Base-by-base conservation (phyloP, 2,888 invertebrate species). In the Gastracanthus pulcherrimus region DNA sequence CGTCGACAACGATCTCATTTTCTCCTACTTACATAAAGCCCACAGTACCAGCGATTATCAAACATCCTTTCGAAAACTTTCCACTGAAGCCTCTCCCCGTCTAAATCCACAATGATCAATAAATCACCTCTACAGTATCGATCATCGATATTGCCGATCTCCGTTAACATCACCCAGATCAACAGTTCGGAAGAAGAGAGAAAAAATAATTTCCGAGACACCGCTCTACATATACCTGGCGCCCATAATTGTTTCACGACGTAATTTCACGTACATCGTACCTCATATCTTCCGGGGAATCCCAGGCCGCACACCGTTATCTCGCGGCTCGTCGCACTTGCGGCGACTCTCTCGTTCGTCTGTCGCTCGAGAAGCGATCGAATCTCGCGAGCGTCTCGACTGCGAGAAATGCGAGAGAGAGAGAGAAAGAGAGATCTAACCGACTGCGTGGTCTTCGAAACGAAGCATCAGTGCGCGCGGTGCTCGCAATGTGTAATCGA, bases 111-210 rank as follows among this genome's bases (percentile, higher is more conserved):
- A 55, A n/a, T 23, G 55, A 55, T 55, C 55, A 26, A 55, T 55
- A 55, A 55, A 55, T 55, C 55, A 55, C 55, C 55, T 55, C 51
- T 51, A 16, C 41, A 23, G 55, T 55, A 55, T 55, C 55, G 55
- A 55, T 55, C 55, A 26, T 26, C 55, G 55, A 55, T 55, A 55
- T n/a, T n/a, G 55, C 23, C 23, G 26, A 55, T 55, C 55, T 55
- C 11, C 26, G 55, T 23, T 55, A n/a, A 26, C 9, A 9, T 55
- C 55, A 9, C 23, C 51, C 19, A 11, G 55, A 55, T 19, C 23
- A 51, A 51, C 23, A 51, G 51, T 51, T 51, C 7, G 5, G 6
- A 51, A 23, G n/a, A n/a, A n/a, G n/a, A n/a, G 7, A 11, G 6
- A 55, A 26, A 55, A 55, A 55, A 26, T 11, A 41, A 9, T 41